Percentiles rank a stretch among this genome's conserved stretches.
Evolutionary conservation across 2,113 vertebrate species (phyloP).

Genomic region (Lagopus leucura): DNA sequence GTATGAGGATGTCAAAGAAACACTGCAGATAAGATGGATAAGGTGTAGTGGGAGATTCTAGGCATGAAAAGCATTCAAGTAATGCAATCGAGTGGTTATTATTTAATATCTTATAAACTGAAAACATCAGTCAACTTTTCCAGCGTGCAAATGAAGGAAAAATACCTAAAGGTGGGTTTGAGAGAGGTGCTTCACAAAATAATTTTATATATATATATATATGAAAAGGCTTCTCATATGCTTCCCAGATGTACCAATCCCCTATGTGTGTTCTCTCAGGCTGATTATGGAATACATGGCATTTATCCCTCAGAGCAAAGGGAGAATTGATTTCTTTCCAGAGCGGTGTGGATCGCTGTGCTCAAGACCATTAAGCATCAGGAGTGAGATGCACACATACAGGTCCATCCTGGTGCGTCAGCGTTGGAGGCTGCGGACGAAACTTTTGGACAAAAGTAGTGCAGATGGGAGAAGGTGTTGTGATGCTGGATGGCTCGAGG

Average conservation of each 20-base stretch:
- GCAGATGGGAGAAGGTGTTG: not conserved
- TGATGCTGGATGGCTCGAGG: not conserved
- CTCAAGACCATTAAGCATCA: not conserved
- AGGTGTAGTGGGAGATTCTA: not conserved
- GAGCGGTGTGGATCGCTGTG: not conserved
- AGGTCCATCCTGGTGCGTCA: not conserved
- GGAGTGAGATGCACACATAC: not conserved
- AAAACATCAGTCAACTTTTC: not conserved
- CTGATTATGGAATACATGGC: not conserved
- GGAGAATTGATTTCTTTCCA: not conserved
- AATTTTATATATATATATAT: not conserved
- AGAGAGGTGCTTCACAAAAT: not conserved
- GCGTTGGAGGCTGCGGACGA: not conserved
- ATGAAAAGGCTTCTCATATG: conserved; percentile 25
- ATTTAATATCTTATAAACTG: not conserved
- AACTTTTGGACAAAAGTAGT: not conserved
- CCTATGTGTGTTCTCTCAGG: not conserved
- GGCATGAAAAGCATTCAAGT: not conserved
- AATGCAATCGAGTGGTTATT: not conserved
- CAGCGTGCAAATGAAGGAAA: not conserved
- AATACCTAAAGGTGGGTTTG: not conserved
- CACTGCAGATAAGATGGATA: not conserved
- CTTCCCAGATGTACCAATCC: conserved; percentile 56
- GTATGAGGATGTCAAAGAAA: not conserved
- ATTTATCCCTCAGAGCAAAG: conserved; percentile 29